These are phyloP conservation scores for Sitobion miscanthi DNA, from an alignment of 1,140 invertebrate genomes.

Conservation along the genomic window DNA sequence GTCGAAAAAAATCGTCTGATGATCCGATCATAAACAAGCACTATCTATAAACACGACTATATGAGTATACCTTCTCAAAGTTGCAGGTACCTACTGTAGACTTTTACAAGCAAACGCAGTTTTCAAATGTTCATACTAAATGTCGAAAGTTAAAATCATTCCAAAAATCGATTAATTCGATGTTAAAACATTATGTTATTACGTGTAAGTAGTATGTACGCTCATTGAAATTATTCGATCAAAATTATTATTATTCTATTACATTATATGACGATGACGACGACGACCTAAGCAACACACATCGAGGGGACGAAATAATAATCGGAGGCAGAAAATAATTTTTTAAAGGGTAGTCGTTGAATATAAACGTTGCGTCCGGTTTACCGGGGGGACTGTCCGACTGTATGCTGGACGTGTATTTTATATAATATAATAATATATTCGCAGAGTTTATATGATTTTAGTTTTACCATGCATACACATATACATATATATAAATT, in stretches of 20 bases:
- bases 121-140: not conserved
- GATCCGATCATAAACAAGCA: not conserved
- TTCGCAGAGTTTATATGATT: not conserved
- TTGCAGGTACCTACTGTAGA: not conserved
- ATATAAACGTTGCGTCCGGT: not conserved
- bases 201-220: too few species aligned
- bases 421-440: not conserved
- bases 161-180: not conserved
- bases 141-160: not conserved
- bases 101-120: not conserved
- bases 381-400: not conserved
- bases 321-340: not conserved
- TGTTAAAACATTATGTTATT: not conserved
- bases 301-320: not conserved
- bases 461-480: not conserved
- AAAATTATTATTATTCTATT: not conserved
- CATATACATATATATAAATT: not conserved
- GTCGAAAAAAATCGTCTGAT: not conserved
- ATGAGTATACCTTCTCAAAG: not conserved
- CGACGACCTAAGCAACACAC: not conserved
- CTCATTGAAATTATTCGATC: not conserved
- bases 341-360: not conserved
- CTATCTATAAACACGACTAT: not conserved
- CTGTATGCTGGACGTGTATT: not conserved
- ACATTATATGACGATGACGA: not conserved